phyloP scores from a whole-genome alignment of 2,797 vertebrate species.

The Clamator glandarius region DNA sequence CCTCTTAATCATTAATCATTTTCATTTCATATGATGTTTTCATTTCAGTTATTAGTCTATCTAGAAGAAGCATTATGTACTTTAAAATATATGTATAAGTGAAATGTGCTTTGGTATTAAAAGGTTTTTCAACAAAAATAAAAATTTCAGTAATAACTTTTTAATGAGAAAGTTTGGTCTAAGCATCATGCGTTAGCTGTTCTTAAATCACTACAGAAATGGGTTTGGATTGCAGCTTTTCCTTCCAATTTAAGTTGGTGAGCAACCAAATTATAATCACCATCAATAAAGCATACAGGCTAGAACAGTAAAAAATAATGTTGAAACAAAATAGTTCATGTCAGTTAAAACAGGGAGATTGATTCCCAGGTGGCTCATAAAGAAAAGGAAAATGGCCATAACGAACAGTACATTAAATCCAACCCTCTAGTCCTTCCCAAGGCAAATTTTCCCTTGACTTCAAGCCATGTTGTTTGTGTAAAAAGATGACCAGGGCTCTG shows the following conservation, averaged over 20 bases:
- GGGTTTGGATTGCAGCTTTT: slow-evolving; percentile 43
- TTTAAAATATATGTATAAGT: not conserved
- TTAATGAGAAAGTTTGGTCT: slow-evolving; percentile 35
- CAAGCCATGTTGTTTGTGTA: not conserved
- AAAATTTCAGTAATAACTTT: slow-evolving; percentile 5
- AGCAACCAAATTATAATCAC: slow-evolving; percentile 62
- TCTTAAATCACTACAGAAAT: slow-evolving; percentile 56
- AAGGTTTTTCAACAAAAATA: slow-evolving; percentile 1
- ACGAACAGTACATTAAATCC: slow-evolving; percentile 40
- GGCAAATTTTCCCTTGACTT: slow-evolving; percentile 34
- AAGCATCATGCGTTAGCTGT: not conserved
- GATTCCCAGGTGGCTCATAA: slow-evolving; percentile 56
- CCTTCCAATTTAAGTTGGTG: slow-evolving; percentile 51
- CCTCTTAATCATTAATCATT: not conserved
- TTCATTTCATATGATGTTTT: not conserved
- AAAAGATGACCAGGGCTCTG: not conserved
- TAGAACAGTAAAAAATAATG: slow-evolving; percentile 50
- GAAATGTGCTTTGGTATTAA: not conserved
- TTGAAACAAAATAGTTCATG: slow-evolving; percentile 56
- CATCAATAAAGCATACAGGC: slow-evolving; percentile 42
- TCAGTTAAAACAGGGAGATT: slow-evolving; percentile 50
- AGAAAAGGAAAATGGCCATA: slow-evolving; percentile 38
- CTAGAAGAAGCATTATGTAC: not conserved
- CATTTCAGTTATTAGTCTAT: not conserved
- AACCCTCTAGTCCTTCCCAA: not conserved